Conservation (phyloP, 2,888 invertebrate genomes). For the Tethea ocularis region DNA sequence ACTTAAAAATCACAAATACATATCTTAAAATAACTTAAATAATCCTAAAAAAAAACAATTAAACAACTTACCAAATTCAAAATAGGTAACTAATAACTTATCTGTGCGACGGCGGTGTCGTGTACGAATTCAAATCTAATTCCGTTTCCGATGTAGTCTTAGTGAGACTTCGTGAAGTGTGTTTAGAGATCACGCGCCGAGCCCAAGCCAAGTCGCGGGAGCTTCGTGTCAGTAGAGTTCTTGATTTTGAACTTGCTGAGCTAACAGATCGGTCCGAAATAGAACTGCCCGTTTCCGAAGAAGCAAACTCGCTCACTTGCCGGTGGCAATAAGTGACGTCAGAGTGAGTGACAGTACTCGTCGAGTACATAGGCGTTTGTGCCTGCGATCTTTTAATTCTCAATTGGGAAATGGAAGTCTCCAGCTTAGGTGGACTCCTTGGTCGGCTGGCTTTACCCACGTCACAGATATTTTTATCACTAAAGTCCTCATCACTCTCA, state of each 20-base stretch:
- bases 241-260: constrained; percentile 55
- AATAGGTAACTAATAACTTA: constrained; percentile 39
- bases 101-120: constrained; percentile 50
- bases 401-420: constrained; percentile 64
- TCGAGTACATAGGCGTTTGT: constrained; percentile 44
- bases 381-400: constrained; percentile 42
- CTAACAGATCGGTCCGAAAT: constrained; percentile 47
- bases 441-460: constrained; percentile 28
- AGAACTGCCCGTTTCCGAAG: constrained; percentile 48
- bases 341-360: constrained; percentile 55
- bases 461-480: constrained; percentile 15
- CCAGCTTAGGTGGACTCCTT: constrained; percentile 65
- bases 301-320: constrained; percentile 48
- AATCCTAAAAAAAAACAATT: constrained; percentile 47
- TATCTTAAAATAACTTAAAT: constrained; percentile 46
- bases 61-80: constrained; percentile 42
- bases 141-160: constrained; percentile 52
- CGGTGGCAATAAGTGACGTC: constrained; percentile 42
- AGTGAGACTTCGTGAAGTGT: constrained; percentile 25
- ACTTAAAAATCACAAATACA: constrained; percentile 58
- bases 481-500: constrained; percentile 32
- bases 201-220: constrained; percentile 67
- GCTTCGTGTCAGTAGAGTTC: constrained; percentile 41
- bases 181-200: constrained; percentile 54
- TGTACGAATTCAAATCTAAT: constrained; percentile 52